These are phyloP conservation scores for Listronotus bonariensis DNA, from an alignment of 1,140 invertebrate genomes.

Conservation along the genomic window DNA sequence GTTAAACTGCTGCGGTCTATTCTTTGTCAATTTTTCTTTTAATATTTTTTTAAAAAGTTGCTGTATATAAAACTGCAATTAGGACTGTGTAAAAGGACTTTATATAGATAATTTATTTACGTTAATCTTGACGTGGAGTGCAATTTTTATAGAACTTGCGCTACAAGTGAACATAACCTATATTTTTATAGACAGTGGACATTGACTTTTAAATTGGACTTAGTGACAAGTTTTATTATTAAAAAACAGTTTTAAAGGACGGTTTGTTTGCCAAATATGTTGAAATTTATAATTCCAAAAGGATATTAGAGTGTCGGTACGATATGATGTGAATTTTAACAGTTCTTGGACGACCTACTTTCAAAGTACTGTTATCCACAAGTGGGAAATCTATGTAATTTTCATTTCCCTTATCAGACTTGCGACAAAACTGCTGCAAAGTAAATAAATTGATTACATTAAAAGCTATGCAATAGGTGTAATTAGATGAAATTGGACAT, in stretches of 20 bases:
- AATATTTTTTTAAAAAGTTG: slow-evolving; percentile 11
- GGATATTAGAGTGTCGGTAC: neutral
- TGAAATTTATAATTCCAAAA: neutral
- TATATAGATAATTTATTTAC: no score
- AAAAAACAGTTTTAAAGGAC: neutral
- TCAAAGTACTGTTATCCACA: slow-evolving; percentile 35
- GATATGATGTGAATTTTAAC: slow-evolving; percentile 20
- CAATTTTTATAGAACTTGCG: neutral
- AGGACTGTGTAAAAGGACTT: neutral
- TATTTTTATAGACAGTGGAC: slow-evolving; percentile 16
- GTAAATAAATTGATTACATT: slow-evolving; percentile 1
- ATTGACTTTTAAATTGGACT: slow-evolving; percentile 34
- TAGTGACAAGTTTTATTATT: slow-evolving; percentile 9
- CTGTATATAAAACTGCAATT: neutral
- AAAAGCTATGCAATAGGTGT: slow-evolving; percentile 7
- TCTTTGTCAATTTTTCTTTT: slow-evolving; percentile 19
- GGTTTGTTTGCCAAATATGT: neutral
- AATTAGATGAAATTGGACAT: neutral
- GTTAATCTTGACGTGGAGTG: neutral
- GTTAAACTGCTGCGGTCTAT: neutral
- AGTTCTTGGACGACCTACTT: slow-evolving; percentile 41
- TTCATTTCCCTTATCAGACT: slow-evolving; percentile 13
- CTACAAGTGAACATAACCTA: slow-evolving; percentile 25
- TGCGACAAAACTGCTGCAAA: slow-evolving; percentile 1
- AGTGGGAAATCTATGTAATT: slow-evolving; percentile 10